Evolutionary conservation across 1,140 invertebrate genomes (phyloP).

Genomic region (Calliphora vicina): DNA sequence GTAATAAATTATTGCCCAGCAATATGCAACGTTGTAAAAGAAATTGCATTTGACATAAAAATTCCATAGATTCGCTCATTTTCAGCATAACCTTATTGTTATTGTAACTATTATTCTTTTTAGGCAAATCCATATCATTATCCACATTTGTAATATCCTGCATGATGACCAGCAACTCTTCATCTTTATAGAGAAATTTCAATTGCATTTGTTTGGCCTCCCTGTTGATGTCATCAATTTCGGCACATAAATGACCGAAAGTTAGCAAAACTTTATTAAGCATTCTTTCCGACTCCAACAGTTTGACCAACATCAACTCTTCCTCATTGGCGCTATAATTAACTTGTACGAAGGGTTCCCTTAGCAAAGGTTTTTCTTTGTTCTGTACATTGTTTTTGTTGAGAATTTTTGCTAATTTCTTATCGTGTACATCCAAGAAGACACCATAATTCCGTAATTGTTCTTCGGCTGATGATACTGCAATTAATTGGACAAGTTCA

Average conservation of each 20-base stretch:
- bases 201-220: slow-evolving; percentile 73
- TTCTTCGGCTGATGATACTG: slow-evolving; percentile 58
- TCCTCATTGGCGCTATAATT: slow-evolving; percentile 63
- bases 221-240: slow-evolving; percentile 74
- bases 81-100: slow-evolving; percentile 39
- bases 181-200: slow-evolving; percentile 63
- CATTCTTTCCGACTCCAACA: slow-evolving; percentile 81
- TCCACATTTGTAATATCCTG: slow-evolving; percentile 35
- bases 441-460: slow-evolving; percentile 52
- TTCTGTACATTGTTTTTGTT: slow-evolving; percentile 8
- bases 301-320: slow-evolving; percentile 71
- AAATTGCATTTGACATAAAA: slow-evolving; percentile 56
- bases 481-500: neutral
- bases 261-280: slow-evolving; percentile 85
- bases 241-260: slow-evolving; percentile 79
- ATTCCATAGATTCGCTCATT: slow-evolving; percentile 56
- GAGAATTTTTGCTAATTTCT: slow-evolving; percentile 43
- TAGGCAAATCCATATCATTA: neutral
- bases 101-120: neutral
- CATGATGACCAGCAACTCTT: slow-evolving; percentile 38
- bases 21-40: slow-evolving; percentile 49
- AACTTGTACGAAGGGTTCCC: slow-evolving; percentile 24
- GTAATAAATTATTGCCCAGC: slow-evolving; percentile 50
- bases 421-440: slow-evolving; percentile 53
- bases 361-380: neutral